Conservation (phyloP, 1,140 invertebrate species). For the Hydropsyche tenuis region DNA sequence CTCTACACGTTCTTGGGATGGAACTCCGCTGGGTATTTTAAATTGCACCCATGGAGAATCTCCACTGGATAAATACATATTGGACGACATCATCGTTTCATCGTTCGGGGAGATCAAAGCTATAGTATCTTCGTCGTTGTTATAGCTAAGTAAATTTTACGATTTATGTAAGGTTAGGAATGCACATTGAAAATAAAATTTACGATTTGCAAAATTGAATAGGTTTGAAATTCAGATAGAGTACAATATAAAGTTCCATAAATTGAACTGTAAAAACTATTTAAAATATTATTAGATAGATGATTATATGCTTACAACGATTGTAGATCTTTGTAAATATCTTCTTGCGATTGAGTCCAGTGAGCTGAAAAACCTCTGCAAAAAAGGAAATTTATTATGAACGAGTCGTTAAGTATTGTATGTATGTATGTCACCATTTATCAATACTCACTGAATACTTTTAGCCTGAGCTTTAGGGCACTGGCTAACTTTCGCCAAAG, state of each 20-base stretch:
- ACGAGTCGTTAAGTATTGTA: no score
- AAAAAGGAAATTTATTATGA: conserved; percentile 47
- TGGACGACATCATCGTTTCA: conserved; percentile 46
- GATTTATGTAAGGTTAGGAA: not conserved
- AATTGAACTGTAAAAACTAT: not conserved
- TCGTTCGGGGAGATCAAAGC: conserved; percentile 51
- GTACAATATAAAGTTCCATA: no score
- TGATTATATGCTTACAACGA: conserved; percentile 66
- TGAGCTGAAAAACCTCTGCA: conserved; percentile 78
- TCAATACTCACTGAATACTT: conserved; percentile 73
- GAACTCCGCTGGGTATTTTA: conserved; percentile 64
- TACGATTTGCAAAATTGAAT: no score
- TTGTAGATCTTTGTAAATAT: conserved; percentile 83
- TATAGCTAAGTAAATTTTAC: conserved; percentile 23
- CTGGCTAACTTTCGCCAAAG: conserved; percentile 85
- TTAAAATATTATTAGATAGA: not conserved
- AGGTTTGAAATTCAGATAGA: no score
- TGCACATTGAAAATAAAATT: no score
- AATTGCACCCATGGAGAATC: conserved; percentile 69
- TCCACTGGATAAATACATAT: conserved; percentile 46
- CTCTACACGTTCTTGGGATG: conserved; percentile 72
- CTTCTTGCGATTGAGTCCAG: conserved; percentile 77
- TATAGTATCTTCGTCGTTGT: conserved; percentile 42
- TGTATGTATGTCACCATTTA: not conserved
- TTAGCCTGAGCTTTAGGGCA: conserved; percentile 70